Base-by-base conservation (phyloP, 1,140 invertebrate genomes). In the Phortica variegata region DNA sequence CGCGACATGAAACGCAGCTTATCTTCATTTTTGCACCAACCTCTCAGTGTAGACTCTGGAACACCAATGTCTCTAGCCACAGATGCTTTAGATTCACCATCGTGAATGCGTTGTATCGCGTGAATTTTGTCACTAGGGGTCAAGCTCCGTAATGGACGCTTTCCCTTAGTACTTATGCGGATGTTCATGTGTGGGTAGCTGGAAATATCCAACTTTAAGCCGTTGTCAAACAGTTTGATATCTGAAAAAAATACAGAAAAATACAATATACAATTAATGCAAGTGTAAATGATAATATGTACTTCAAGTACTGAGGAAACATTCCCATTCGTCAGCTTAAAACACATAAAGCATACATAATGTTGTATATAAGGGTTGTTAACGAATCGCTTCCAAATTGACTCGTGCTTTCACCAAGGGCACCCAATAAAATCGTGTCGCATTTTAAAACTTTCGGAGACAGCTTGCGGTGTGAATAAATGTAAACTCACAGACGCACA, bases 11-110 rank as follows among this genome's bases (percentile, higher is more conserved):
- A 84, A 1, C 84, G 81, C 1, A 90, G 81, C 60, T 90, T 90
- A 49, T 87, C 83, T 61, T 89, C 87, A 54, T 88, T 87, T 65
- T 91, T 91, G 76, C 88, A 91, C 89, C 89, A 91, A 15, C 89
- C 88, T 0, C 89, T 79, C 1, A 91, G 74, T 0, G 88, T 91
- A 0, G 87, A 90, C 69, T 91, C 89, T 0, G 89, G 88, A 1
- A 91, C 87, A 0, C 87, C 87, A 60, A 90, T 88, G 53, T 90
- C 86, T 0, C 88, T 76, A 0, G 88, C 88, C 0, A 91, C 88
- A 0, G 88, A 88, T 0, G 89, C 88, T 58, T 91, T 90, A 9
- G 86, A 88, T 65, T 90, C 87, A 26, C 88, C 89, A 57, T 87
- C 84, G 76, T 89, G 87, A 0, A 91, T 89, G 18, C 88, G 78